phyloP scores from a whole-genome alignment of 2,888 invertebrate species.

The Polylopha cassiicola region DNA sequence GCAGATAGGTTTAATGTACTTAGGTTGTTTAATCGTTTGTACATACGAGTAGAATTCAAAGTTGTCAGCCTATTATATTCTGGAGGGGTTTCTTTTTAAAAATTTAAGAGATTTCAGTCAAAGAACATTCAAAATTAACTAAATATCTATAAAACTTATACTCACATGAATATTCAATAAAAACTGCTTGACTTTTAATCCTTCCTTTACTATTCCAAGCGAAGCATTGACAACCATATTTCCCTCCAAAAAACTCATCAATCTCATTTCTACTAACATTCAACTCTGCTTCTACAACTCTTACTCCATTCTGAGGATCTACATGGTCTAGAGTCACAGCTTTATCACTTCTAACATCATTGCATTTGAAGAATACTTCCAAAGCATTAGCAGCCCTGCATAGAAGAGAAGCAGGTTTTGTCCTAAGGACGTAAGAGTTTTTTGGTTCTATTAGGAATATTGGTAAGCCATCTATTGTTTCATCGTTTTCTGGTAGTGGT shows the following conservation, averaged over 20 bases:
- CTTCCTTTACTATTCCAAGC: constrained; percentile 89
- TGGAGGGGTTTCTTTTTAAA: no score
- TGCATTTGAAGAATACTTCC: constrained; percentile 88
- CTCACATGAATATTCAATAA: constrained; percentile 92
- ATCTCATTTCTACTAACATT: constrained; percentile 88
- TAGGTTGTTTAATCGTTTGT: no score
- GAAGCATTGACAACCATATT: constrained; percentile 90
- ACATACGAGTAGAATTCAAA: no score
- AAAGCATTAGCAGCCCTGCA: constrained; percentile 95
- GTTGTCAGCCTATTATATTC: no score
- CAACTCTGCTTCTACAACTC: constrained; percentile 85
- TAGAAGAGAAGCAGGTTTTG: constrained; percentile 89
- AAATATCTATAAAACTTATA: constrained; percentile 38
- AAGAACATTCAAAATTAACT: no score
- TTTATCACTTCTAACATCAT: constrained; percentile 76
- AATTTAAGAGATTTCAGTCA: no score
- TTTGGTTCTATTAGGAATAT: constrained; percentile 92
- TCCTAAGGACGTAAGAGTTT: constrained; percentile 91
- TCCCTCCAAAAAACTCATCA: constrained; percentile 89
- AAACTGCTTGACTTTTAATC: constrained; percentile 86
- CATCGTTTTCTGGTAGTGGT: constrained; percentile 73
- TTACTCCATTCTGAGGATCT: constrained; percentile 87
- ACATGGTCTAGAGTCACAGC: constrained; percentile 84
- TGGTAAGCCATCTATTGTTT: constrained; percentile 84
- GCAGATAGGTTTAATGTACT: no score